These are phyloP conservation scores for Microcaecilia unicolor DNA, from an alignment of 2,797 vertebrate genomes.

Conservation along the genomic window DNA sequence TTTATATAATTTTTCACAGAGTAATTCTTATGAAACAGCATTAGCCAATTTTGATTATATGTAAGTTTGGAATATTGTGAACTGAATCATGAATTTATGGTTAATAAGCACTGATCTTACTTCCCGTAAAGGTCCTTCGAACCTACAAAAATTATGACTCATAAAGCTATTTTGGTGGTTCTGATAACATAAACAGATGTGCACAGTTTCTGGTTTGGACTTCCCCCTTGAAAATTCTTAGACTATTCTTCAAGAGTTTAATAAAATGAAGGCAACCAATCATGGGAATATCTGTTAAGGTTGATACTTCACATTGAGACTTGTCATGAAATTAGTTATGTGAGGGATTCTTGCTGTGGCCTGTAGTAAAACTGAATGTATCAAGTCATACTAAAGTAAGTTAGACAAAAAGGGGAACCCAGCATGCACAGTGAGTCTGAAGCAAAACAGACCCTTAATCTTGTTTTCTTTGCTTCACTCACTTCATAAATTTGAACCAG, in stretches of 20 bases:
- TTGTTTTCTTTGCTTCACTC: neutral
- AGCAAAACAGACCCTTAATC: neutral
- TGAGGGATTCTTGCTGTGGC: rapidly evolving
- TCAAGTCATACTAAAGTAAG: neutral
- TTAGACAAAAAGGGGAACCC: neutral
- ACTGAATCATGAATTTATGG: constrained; percentile 21
- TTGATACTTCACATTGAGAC: neutral
- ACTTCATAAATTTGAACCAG: neutral
- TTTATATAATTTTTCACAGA: too few relatives aligned
- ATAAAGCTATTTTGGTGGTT: constrained; percentile 24
- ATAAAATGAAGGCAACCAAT: constrained; percentile 11
- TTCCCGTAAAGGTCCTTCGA: constrained; percentile 12
- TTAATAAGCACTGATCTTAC: constrained; percentile 13
- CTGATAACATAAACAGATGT: constrained; percentile 34
- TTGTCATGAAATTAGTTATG: rapidly evolving
- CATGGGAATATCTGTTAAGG: constrained; percentile 4
- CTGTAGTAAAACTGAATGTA: neutral
- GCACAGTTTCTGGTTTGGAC: neutral
- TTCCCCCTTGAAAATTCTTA: neutral
- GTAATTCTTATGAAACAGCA: constrained; percentile 4
- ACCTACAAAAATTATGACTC: constrained; percentile 27
- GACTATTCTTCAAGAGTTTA: constrained; percentile 2
- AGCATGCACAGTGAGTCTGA: neutral
- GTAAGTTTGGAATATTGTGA: constrained; percentile 15
- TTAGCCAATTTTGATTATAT: constrained; percentile 9